Percentiles rank a stretch among this genome's conserved stretches.
Evolutionary conservation across 2,113 vertebrate genomes (phyloP).

Genomic region (Engraulis encrasicolus): DNA sequence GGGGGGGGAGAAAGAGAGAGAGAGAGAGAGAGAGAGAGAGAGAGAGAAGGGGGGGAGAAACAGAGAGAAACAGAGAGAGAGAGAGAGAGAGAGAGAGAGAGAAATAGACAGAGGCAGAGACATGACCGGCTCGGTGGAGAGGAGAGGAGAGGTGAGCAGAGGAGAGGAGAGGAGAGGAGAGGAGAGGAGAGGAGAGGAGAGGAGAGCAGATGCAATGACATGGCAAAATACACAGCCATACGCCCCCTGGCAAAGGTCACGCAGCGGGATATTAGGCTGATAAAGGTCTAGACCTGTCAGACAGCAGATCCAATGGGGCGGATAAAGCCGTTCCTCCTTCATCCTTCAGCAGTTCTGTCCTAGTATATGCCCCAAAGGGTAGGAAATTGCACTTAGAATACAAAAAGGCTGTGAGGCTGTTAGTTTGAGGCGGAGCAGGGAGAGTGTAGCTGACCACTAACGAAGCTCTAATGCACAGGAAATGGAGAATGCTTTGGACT

Average conservation of each 20-base stretch:
- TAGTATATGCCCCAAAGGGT: not conserved
- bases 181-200: not conserved
- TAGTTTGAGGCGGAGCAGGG: not conserved
- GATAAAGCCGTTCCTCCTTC: not conserved
- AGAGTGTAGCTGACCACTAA: conserved; percentile 35
- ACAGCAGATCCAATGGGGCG: not conserved
- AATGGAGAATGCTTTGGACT: not conserved
- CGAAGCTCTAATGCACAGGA: conserved; percentile 37
- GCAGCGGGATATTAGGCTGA: not conserved
- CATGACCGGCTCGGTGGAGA: no score
- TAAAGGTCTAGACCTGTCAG: not conserved
- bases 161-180: no score
- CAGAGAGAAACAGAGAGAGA: no score
- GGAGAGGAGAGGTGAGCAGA: no score
- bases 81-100: no score
- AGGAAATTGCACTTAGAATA: not conserved
- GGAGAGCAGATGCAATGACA: not conserved
- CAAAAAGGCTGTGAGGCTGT: conserved; percentile 1
- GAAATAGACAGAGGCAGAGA: no score
- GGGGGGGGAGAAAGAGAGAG: no score
- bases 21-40: no score
- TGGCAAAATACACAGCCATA: not conserved
- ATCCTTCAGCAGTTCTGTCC: not conserved
- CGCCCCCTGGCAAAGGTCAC: not conserved
- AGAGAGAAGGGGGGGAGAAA: no score